Percentiles rank a stretch among this genome's conserved stretches.
Conservation (phyloP, 2,113 vertebrate genomes). For the Brienomyrus longianalis region DNA sequence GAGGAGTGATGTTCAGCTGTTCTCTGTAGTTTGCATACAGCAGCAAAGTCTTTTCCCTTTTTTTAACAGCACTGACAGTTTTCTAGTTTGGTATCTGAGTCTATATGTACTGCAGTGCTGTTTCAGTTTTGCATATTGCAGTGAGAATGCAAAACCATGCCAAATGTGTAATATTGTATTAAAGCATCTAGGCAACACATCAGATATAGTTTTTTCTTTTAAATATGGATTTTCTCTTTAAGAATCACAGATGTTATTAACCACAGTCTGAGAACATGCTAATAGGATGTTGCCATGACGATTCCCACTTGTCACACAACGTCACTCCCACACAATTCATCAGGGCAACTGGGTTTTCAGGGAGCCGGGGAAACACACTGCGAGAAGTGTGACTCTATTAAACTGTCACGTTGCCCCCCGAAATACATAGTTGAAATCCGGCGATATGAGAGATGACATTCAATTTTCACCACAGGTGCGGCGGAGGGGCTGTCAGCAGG, state of each 20-base stretch:
- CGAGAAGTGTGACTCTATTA: constrained; percentile 10
- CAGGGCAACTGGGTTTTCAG: not conserved
- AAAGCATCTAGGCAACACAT: not conserved
- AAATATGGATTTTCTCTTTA: constrained; percentile 1
- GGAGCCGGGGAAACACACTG: not conserved
- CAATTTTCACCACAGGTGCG: not conserved
- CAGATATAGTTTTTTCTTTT: not conserved
- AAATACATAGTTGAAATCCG: not conserved
- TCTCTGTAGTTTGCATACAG: not conserved
- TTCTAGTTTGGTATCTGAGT: not conserved
- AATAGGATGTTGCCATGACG: constrained; percentile 17
- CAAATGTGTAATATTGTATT: not conserved
- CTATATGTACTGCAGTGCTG: not conserved
- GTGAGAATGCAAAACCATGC: not conserved
- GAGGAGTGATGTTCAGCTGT: not conserved
- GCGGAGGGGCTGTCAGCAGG: not conserved
- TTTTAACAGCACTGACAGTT: not conserved
- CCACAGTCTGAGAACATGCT: constrained; percentile 15
- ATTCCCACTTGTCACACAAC: constrained; percentile 16
- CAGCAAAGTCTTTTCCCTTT: not conserved
- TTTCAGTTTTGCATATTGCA: not conserved
- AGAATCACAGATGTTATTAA: constrained; percentile 4
- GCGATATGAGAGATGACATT: constrained; percentile 5
- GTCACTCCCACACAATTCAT: constrained; percentile 19
- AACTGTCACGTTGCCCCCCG: constrained; percentile 2